Evolutionary conservation across 2,888 invertebrate species (phyloP), one percentile per base, ranked within the genome.

Genomic region (Sepiola atlantica): DNA sequence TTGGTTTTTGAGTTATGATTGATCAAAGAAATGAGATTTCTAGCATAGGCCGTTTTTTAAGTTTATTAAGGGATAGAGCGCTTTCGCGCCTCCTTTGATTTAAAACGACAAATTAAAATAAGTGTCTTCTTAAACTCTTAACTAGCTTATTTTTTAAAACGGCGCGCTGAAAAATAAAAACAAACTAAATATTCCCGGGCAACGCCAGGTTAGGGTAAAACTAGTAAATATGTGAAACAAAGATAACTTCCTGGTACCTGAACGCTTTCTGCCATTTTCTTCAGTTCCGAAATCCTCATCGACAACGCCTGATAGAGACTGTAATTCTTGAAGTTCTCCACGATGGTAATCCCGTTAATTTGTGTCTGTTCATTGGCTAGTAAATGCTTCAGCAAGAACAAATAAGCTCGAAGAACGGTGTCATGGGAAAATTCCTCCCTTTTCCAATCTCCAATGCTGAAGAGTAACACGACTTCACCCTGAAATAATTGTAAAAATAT

Each of bases 291-390:
- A n/a, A 55, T 45, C 28, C 24, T 45, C 45, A 55, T 92, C 18
- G 92, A 55, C 1, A 92, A 20, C n/a, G 92, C 92, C 54, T 92
- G 92, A 16, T n/a, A 18, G 16, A 92, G 0, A 4, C 18, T 54
- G 92, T 92, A 92, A 55, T 92, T 54, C 92, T 28, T 92, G 92
- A 92, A 92, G 92, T 92, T 92, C 28, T 92, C 92, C 20, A 92
- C 45, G 28, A 92, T 92, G 28, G 92, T 92, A 14, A 92, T 28
- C 16, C 92, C 92, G 24, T 92, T 92, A 2, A 92, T 45, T 92
- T 92, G 92, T 18, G 92, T 92, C 28, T 92, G 54, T n/a, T 92
- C 92, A 54, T 92, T 92, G 54, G 32, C 0, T 28, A 92, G 18
- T 45, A 92, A 55, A 92, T 92, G 55, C 16, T 92, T 55, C 92